These are phyloP conservation scores for Himalopsyche anomala DNA, from an alignment of 2,888 invertebrate genomes.

Conservation along the genomic window DNA sequence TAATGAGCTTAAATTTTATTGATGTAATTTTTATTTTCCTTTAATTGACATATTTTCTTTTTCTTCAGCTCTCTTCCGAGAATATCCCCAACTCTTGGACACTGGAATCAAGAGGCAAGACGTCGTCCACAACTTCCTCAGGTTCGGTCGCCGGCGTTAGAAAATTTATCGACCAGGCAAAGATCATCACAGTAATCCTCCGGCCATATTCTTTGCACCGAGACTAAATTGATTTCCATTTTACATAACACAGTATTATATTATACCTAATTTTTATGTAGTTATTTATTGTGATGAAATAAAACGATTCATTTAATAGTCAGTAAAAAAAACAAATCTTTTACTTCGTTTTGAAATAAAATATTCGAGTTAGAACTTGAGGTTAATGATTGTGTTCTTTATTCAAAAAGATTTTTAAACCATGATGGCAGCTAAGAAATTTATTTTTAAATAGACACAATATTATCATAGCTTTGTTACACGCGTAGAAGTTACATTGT, in stretches of 20 bases:
- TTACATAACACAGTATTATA: conserved; percentile 28
- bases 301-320: too few relatives aligned
- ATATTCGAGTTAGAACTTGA: too few relatives aligned
- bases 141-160: conserved; percentile 87
- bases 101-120: conserved; percentile 90
- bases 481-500: too few relatives aligned
- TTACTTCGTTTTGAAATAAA: too few relatives aligned
- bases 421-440: too few relatives aligned
- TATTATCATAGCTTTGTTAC: too few relatives aligned
- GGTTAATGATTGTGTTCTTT: too few relatives aligned
- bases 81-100: conserved; percentile 78
- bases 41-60: conserved; percentile 6
- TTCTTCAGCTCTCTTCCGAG: conserved; percentile 73
- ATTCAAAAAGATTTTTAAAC: too few relatives aligned
- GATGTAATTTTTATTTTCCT: neutral
- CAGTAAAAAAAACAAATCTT: too few relatives aligned
- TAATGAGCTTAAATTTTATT: neutral
- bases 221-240: conserved; percentile 33
- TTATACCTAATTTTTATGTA: neutral
- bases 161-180: conserved; percentile 25
- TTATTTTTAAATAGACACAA: too few relatives aligned
- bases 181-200: conserved; percentile 46
- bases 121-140: conserved; percentile 92
- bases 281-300: too few relatives aligned
- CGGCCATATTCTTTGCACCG: conserved; percentile 48